Evolutionary conservation across 2,797 vertebrate genomes (phyloP), one percentile per base, ranked within the genome.

Genomic region (Microhierax caerulescens): DNA sequence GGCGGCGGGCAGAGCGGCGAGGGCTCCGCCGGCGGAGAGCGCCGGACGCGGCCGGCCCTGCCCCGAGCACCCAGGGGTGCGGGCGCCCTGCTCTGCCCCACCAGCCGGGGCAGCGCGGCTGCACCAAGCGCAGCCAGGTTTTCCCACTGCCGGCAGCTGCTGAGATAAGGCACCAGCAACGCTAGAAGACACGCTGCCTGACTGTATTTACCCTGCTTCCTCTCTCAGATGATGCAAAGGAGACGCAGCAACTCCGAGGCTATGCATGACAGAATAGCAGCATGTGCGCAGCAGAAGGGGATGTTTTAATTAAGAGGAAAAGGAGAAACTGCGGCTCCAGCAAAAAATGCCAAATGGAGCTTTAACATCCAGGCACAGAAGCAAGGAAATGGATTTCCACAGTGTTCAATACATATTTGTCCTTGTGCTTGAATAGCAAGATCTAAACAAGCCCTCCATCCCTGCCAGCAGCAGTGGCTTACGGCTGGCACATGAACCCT

Each of bases 401-500:
- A 47, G 68, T 24, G 7, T 4, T 12, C 53, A 11, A 20, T 30
- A 39, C 56, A 7, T 11, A 56, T 88, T 84, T 8, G 2, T 36
- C 54, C 70, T 67, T 25, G 23, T 0, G 0, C 30, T 63, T 22
- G 36, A 45, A 28, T 6, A 54, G 0, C 0, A 50, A 28, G 21
- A 53, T 34, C 36, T 50, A 34, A 68, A 77, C 1, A 2, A 61
- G 43, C 22, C 21, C 41, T 69, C 54, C 30, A 9, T 27, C 45
- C 47, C 30, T 3, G 3, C 16, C 41, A 32, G 54, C 39, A 37
- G 50, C n/a, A 22, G 70, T 1, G 25, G 53, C 16, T 30, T 22
- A 34, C 17, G 69, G 23, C 37, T 43, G 36, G 39, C 50, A 37
- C 43, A 39, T 9, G 30, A 57, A 25, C 28, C 20, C 5, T 10